Evolutionary conservation across 1,140 invertebrate species (phyloP).

Genomic region (Trichonephila inaurata): DNA sequence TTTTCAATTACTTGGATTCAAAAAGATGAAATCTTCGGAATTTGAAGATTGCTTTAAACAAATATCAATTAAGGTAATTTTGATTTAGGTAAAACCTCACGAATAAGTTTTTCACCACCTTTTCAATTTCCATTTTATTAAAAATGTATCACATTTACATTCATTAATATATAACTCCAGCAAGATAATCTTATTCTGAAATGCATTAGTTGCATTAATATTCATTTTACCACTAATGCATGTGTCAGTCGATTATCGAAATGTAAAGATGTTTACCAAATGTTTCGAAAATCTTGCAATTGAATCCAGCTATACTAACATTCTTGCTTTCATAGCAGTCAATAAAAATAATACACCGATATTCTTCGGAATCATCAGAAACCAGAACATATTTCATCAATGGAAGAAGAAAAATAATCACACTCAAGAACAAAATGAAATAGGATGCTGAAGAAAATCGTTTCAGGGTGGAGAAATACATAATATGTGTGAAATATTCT

Average conservation of each 20-base stretch:
- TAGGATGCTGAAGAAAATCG: not conserved
- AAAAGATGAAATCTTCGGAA: no score
- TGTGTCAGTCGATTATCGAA: not conserved
- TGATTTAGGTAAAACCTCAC: not conserved
- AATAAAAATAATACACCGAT: not conserved
- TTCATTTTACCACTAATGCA: not conserved
- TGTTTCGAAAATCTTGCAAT: not conserved
- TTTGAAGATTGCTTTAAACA: not conserved
- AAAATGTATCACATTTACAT: no score
- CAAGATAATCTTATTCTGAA: not conserved
- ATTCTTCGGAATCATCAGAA: not conserved
- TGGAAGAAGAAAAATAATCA: constrained; percentile 7
- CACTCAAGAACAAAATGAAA: constrained; percentile 2
- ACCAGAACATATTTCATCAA: not conserved
- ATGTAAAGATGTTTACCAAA: not conserved
- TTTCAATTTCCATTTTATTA: not conserved
- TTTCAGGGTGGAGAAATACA: not conserved
- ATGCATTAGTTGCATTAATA: not conserved
- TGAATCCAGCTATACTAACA: not conserved
- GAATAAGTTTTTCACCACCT: not conserved
- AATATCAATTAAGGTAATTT: not conserved
- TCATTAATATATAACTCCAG: no score
- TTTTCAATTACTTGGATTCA: no score
- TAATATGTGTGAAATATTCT: not conserved
- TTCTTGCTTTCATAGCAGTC: not conserved